Percentiles rank a stretch among this genome's conserved stretches.
These are phyloP conservation scores for Drosophila chauvacae DNA, from an alignment of 1,140 invertebrate genomes.

Conservation along the genomic window DNA sequence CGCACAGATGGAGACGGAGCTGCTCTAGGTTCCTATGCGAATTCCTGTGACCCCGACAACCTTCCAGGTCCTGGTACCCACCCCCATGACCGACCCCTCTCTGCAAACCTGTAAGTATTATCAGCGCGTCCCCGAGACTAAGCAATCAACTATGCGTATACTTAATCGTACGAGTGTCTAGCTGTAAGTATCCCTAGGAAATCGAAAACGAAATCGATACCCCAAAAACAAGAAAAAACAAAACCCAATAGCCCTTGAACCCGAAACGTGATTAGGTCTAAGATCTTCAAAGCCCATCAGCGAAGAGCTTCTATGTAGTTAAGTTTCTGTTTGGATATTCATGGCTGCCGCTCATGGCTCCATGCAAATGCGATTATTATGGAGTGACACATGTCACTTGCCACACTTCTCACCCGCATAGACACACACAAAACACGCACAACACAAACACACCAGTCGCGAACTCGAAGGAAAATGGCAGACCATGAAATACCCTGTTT, in stretches of 20 bases:
- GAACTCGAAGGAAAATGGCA: background rate
- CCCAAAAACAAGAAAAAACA: background rate
- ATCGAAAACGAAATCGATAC: slow-evolving; percentile 24
- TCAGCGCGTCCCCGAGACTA: slow-evolving; percentile 53
- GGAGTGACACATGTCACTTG: slow-evolving; percentile 59
- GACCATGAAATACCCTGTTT: background rate
- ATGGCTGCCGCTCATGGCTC: slow-evolving; percentile 40
- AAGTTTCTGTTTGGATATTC: slow-evolving; percentile 59
- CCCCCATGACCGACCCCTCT: slow-evolving; percentile 6
- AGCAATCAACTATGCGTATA: slow-evolving; percentile 69
- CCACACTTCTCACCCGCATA: slow-evolving; percentile 29
- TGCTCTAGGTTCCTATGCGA: slow-evolving; percentile 73
- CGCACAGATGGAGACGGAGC: slow-evolving; percentile 77
- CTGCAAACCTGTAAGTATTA: slow-evolving; percentile 75
- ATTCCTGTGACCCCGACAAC: background rate
- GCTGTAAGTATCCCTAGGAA: slow-evolving; percentile 29
- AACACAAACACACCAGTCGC: slow-evolving; percentile 13
- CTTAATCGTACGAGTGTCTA: slow-evolving; percentile 66
- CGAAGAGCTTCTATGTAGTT: slow-evolving; percentile 68
- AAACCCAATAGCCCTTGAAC: slow-evolving; percentile 11
- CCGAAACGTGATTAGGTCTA: slow-evolving; percentile 78
- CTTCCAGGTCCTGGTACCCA: slow-evolving; percentile 13
- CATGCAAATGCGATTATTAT: slow-evolving; percentile 57
- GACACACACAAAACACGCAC: slow-evolving; percentile 22
- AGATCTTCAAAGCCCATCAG: slow-evolving; percentile 64